Evolutionary conservation across 2,113 vertebrate genomes (phyloP).

Genomic region (Istiophorus platypterus): DNA sequence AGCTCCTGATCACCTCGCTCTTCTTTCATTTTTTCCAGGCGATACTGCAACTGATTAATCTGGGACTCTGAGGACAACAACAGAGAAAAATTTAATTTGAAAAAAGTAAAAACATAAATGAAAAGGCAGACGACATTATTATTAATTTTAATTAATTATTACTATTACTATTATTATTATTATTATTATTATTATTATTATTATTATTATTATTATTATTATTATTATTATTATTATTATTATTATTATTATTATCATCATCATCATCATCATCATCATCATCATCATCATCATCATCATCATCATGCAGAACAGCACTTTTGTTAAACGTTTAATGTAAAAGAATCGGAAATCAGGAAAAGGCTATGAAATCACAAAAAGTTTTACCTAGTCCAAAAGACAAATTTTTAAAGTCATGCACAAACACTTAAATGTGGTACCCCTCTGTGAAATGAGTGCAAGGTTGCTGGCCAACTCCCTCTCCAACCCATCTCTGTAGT

Average conservation of each 20-base stretch:
- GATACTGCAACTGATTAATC: conserved; percentile 88
- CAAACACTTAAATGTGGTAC: conserved; percentile 66
- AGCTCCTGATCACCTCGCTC: conserved; percentile 82
- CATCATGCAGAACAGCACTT: too few relatives aligned
- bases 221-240: too few relatives aligned
- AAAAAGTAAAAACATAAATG: background rate
- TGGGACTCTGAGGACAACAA: conserved; percentile 82
- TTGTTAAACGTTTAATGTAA: background rate
- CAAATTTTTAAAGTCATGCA: background rate
- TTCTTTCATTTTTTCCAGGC: conserved; percentile 86
- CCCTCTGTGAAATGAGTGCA: conserved; percentile 86
- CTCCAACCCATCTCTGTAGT: conserved; percentile 88
- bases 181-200: too few relatives aligned
- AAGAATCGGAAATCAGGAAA: background rate
- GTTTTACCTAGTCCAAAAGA: background rate
- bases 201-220: too few relatives aligned
- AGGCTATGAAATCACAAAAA: background rate
- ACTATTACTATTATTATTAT: too few relatives aligned
- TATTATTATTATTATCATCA: too few relatives aligned
- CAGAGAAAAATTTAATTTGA: background rate
- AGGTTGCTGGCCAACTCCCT: conserved; percentile 84
- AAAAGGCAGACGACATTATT: background rate
- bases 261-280: too few relatives aligned
- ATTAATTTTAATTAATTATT: too few relatives aligned
- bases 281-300: too few relatives aligned